These are phyloP conservation scores for Excalfactoria chinensis DNA, from an alignment of 2,113 vertebrate species.

Conservation along the genomic window DNA sequence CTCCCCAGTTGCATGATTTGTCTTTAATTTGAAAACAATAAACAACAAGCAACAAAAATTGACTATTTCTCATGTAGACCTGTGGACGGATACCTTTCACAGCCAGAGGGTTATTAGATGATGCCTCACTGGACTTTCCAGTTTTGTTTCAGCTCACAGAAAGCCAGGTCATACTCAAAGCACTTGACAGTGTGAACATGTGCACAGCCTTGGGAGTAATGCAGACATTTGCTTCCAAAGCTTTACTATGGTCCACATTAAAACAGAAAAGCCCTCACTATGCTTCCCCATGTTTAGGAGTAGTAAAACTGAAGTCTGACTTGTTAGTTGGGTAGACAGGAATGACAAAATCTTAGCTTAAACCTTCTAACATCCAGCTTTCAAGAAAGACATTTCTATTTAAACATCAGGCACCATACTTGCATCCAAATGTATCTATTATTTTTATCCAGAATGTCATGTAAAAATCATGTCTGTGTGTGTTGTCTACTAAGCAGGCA, in stretches of 20 bases:
- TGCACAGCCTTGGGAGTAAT: not conserved
- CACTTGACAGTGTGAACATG: not conserved
- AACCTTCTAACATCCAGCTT: not conserved
- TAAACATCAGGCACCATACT: not conserved
- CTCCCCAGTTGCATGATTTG: not conserved
- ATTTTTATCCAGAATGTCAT: not conserved
- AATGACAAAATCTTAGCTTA: not conserved
- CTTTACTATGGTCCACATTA: not conserved
- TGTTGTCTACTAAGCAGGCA: not conserved
- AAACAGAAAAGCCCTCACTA: not conserved
- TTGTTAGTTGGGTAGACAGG: not conserved
- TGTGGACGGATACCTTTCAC: too few relatives aligned
- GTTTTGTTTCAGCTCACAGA: not conserved
- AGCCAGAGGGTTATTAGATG: not conserved
- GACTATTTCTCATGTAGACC: not conserved
- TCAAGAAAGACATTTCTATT: not conserved
- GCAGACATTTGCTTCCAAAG: not conserved
- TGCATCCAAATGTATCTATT: not conserved
- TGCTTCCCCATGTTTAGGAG: not conserved
- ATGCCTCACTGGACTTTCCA: not conserved
- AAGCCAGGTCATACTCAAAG: rapidly evolving
- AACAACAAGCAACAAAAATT: not conserved
- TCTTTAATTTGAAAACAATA: not conserved
- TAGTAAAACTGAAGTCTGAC: not conserved
- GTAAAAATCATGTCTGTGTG: not conserved